Conservation (phyloP, 2,113 vertebrate species). For the Scytalopus superciliaris region DNA sequence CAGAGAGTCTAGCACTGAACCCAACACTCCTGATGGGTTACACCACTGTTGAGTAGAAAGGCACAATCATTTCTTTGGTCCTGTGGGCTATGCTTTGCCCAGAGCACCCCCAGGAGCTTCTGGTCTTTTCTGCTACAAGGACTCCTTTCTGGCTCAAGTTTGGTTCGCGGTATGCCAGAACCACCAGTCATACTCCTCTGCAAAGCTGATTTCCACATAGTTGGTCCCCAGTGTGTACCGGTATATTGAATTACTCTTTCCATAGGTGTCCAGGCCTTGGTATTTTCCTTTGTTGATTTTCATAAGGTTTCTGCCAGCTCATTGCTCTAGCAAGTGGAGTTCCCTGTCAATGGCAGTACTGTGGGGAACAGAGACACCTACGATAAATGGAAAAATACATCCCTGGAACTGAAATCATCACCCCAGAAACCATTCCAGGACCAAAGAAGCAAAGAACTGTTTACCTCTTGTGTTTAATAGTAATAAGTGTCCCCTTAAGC, state of each 20-base stretch:
- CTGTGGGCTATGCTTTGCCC: not conserved
- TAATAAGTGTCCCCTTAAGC: no score
- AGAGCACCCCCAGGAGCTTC: not conserved
- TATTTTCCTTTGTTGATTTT: not conserved
- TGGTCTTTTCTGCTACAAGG: not conserved
- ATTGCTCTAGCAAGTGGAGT: not conserved
- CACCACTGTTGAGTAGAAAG: fast-evolving
- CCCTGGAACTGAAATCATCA: no score
- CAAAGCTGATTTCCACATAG: not conserved
- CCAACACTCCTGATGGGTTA: not conserved
- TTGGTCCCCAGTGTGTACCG: not conserved
- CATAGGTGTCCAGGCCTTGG: not conserved
- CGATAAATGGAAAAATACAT: no score
- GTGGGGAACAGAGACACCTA: no score
- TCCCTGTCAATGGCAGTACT: not conserved
- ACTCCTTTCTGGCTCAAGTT: not conserved
- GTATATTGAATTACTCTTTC: not conserved
- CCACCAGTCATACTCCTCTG: not conserved
- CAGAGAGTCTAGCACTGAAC: not conserved
- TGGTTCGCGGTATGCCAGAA: not conserved
- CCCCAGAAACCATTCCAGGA: no score
- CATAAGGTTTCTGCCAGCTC: not conserved
- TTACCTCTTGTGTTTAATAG: no score
- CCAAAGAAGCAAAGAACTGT: no score
- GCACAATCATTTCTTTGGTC: not conserved